Evolutionary conservation across 2,888 invertebrate genomes (phyloP).

Genomic region (Melinaea marsaeus): DNA sequence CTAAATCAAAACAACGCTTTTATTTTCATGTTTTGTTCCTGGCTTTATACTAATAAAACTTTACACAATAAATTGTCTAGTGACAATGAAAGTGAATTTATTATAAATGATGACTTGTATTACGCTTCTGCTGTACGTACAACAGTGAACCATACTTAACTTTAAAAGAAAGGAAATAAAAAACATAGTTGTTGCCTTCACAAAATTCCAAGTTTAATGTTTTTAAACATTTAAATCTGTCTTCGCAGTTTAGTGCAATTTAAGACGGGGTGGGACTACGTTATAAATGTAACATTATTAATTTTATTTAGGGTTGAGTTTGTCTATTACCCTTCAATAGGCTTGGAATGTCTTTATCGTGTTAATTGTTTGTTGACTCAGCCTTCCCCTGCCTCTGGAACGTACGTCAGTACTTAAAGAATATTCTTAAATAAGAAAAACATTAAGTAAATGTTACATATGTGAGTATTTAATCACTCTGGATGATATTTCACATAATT

Average conservation of each 20-base stretch:
- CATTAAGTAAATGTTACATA: no score
- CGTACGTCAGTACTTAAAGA: not conserved
- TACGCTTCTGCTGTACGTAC: constrained; percentile 50
- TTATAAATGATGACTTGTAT: constrained; percentile 52
- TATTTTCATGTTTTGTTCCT: constrained; percentile 60
- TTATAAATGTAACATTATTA: constrained; percentile 51
- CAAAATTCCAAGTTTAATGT: constrained; percentile 49
- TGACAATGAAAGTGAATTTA: constrained; percentile 54
- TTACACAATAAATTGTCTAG: constrained; percentile 22
- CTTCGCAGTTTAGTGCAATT: constrained; percentile 37
- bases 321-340: constrained; percentile 50
- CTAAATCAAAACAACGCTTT: constrained; percentile 44
- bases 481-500: not conserved
- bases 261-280: constrained; percentile 37
- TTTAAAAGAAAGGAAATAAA: constrained; percentile 49
- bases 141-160: constrained; percentile 62
- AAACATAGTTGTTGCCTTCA: constrained; percentile 46
- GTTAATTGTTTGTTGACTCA: constrained; percentile 47
- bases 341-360: constrained; percentile 56
- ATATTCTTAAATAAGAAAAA: constrained; percentile 20
- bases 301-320: constrained; percentile 51
- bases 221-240: constrained; percentile 42
- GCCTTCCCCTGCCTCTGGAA: constrained; percentile 39
- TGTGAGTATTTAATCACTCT: not conserved
- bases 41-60: constrained; percentile 40